phyloP scores from a whole-genome alignment of 2,113 vertebrate genomes.

The Tonatia bakeri region DNA sequence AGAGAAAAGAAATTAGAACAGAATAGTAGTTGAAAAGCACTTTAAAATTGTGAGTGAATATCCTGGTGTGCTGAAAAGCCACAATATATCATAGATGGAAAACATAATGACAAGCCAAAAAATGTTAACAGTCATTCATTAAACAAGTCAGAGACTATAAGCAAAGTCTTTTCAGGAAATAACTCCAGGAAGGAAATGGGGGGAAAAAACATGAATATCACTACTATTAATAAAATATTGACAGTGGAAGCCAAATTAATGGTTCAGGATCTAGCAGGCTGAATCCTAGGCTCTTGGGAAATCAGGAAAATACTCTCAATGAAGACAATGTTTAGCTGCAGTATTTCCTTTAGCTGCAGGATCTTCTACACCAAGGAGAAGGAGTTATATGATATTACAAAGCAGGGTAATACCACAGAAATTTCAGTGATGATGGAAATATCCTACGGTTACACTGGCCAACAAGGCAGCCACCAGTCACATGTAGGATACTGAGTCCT shows the following conservation, averaged over 20 bases:
- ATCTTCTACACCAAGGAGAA: neutral
- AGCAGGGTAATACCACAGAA: neutral
- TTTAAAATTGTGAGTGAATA: slow-evolving; percentile 18
- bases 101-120: neutral
- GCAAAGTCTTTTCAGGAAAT: neutral
- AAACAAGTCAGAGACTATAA: slow-evolving; percentile 19
- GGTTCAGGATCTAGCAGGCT: neutral
- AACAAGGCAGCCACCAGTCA: neutral
- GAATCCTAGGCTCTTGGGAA: neutral
- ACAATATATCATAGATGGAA: slow-evolving; percentile 1
- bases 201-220: neutral
- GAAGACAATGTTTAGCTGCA: neutral
- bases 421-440: neutral
- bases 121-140: neutral
- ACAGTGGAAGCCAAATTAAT: neutral
- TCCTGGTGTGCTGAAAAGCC: neutral
- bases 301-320: neutral
- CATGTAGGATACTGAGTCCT: neutral
- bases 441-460: neutral
- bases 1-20: neutral
- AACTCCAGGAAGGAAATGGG: neutral
- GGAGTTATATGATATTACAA: neutral
- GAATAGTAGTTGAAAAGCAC: slow-evolving; percentile 6
- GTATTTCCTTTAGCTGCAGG: neutral
- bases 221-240: slow-evolving; percentile 26